These are phyloP conservation scores for Hetaerina americana DNA, from an alignment of 1,140 invertebrate genomes.

Conservation along the genomic window DNA sequence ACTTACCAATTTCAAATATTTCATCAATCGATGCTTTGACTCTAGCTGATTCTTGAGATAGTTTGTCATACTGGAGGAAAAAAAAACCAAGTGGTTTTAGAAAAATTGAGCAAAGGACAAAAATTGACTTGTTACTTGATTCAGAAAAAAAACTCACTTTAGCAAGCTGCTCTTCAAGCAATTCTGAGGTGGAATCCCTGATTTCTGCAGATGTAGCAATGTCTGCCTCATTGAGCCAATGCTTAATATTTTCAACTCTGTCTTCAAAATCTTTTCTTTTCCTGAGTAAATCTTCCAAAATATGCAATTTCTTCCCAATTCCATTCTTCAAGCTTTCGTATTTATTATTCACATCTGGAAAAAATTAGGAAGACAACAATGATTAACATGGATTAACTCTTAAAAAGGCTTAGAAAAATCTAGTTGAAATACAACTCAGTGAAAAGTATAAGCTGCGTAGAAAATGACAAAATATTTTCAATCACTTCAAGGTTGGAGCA, in stretches of 20 bases:
- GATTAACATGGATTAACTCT: too few relatives aligned
- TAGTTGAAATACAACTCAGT: too few relatives aligned
- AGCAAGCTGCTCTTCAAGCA: conserved; percentile 68
- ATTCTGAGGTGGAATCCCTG: conserved; percentile 57
- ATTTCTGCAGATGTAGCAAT: conserved; percentile 67
- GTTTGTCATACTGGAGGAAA: conserved; percentile 49
- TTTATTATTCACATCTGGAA: conserved; percentile 42
- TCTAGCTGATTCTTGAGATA: conserved; percentile 57
- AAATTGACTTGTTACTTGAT: not conserved
- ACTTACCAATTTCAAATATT: conserved; percentile 63
- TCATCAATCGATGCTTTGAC: conserved; percentile 56
- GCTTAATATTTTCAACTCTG: conserved; percentile 61
- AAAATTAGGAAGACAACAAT: too few relatives aligned
- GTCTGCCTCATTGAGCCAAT: conserved; percentile 79
- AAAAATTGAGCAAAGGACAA: not conserved
- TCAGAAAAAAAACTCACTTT: conserved; percentile 36
- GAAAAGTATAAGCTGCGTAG: too few relatives aligned
- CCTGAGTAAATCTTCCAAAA: conserved; percentile 56
- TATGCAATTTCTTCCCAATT: conserved; percentile 55
- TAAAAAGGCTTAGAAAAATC: too few relatives aligned
- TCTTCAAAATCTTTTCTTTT: conserved; percentile 66
- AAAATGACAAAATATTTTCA: too few relatives aligned
- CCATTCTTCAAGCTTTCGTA: conserved; percentile 56
- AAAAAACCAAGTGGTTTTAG: conserved; percentile 6
- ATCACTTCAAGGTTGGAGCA: too few relatives aligned